phyloP scores from a whole-genome alignment of 1,140 invertebrate genomes.

The Temnothorax nylanderi region DNA sequence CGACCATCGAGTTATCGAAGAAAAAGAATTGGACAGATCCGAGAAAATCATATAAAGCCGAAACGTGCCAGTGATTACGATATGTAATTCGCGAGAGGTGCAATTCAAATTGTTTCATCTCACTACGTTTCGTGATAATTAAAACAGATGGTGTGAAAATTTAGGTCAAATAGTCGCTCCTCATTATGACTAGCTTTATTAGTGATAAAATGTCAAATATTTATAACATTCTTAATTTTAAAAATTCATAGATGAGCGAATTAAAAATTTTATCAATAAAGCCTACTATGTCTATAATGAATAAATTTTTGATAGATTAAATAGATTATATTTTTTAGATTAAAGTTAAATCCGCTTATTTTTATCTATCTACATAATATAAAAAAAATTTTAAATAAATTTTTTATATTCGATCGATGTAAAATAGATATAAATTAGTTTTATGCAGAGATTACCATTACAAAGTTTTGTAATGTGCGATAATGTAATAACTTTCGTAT shows the following conservation, averaged over 20 bases:
- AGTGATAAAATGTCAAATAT: constrained; percentile 5
- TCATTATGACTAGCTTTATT: neutral
- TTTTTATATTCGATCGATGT: neutral
- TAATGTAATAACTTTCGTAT: neutral
- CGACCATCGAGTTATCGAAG: constrained; percentile 45
- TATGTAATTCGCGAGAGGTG: neutral
- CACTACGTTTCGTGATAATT: neutral
- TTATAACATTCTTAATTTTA: constrained; percentile 9
- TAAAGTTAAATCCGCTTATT: neutral
- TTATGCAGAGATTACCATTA: constrained; percentile 13
- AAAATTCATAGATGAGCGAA: neutral
- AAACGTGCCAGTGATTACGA: neutral
- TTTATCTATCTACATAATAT: neutral
- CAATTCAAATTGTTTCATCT: neutral
- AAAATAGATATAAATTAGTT: neutral
- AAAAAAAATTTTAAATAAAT: neutral
- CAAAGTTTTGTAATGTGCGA: neutral
- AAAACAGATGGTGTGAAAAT: neutral
- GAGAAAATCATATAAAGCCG: constrained; percentile 24
- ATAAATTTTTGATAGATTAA: constrained; percentile 5
- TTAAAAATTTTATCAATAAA: constrained; percentile 11
- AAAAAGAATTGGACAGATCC: constrained; percentile 12
- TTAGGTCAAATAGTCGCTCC: neutral
- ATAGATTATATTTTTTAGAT: neutral
- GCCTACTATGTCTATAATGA: neutral